Conservation (phyloP, 2,113 vertebrate genomes). For the Sylvilagus bachmani region DNA sequence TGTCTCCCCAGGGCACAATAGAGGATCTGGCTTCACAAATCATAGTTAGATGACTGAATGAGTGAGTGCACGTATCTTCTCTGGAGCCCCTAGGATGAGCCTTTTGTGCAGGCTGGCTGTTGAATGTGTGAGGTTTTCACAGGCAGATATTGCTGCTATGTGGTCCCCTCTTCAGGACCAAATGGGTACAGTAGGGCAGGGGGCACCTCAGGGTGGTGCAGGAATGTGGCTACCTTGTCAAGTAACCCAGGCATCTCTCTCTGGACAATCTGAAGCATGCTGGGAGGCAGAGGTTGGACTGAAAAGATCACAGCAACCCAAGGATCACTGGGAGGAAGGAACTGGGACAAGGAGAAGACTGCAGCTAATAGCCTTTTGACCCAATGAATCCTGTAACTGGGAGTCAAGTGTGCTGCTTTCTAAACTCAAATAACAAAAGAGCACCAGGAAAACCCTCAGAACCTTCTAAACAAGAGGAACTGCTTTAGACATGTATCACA, state of each 20-base stretch:
- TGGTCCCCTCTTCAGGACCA: neutral
- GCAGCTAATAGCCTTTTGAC: neutral
- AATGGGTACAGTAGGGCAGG: neutral
- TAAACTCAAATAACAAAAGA: constrained; percentile 6
- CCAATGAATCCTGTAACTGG: neutral
- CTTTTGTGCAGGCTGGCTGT: neutral
- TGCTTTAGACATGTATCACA: neutral
- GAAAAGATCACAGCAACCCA: neutral
- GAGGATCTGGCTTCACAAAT: constrained; percentile 11
- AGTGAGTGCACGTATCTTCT: constrained; percentile 27
- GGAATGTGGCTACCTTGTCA: neutral
- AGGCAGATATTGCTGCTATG: neutral
- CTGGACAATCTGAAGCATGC: neutral
- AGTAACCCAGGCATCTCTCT: neutral
- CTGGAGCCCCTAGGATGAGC: neutral
- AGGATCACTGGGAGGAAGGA: neutral
- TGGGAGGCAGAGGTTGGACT: neutral
- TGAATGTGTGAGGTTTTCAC: neutral
- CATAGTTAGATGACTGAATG: neutral
- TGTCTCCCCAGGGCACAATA: neutral
- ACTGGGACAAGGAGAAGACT: neutral
- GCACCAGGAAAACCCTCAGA: neutral
- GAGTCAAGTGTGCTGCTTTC: neutral
- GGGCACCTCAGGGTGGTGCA: neutral
- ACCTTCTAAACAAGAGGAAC: neutral